Base-by-base conservation (phyloP, 53 echinoderm and acorn worm species). In the Luidia sarsii region DNA sequence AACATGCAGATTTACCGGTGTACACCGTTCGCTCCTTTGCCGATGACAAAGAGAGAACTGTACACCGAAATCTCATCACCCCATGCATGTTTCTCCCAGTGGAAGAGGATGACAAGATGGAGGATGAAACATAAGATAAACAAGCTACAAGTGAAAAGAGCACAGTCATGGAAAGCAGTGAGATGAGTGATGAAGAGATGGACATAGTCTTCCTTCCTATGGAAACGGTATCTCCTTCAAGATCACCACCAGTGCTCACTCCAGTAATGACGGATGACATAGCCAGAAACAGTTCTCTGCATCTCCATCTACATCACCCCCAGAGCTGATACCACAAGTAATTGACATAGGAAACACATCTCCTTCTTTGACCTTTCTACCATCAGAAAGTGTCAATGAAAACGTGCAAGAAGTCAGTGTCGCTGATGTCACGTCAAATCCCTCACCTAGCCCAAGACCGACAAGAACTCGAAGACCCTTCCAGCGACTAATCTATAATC, bases 51-150 rank as follows among this genome's bases (percentile, higher is more conserved):
- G 64, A 20, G 27, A 60, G 64, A 37, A 24, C 49, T 15, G 38
- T 59, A 20, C 68, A 82, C 31, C 67, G 82, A 33, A 67, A 68
- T 24, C 82, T 82, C n/a, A 53, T 68, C 27, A 68, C 68, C 46
- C 68, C 68, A 8, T 68, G 68, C 24, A 68, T 68, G 68, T 41
- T 68, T 45, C 24, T 68, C 5, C 68, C 68, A 1, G 46, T 43
- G 21, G 68, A 39, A 56, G 56, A 53, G 4, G 18, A 21, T 53
- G 53, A 4, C 53, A 53, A 53, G 22, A 21, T 21, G 22, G 27
- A 2, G 23, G 23, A 56, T 23, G 56, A 56, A 24, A 20, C 56
- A 20, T 9, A 1, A 23, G 1, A 6, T 20, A 56, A n/a, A 56
- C 2, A 20, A 10, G 22, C 18, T n/a, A 56, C 18, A 56, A 24